A percentile compares a stretch with the other conserved stretches of the same genome.
These are phyloP conservation scores for Phalacrocorax aristotelis DNA, from an alignment of 2,113 vertebrate species.

Conservation along the genomic window DNA sequence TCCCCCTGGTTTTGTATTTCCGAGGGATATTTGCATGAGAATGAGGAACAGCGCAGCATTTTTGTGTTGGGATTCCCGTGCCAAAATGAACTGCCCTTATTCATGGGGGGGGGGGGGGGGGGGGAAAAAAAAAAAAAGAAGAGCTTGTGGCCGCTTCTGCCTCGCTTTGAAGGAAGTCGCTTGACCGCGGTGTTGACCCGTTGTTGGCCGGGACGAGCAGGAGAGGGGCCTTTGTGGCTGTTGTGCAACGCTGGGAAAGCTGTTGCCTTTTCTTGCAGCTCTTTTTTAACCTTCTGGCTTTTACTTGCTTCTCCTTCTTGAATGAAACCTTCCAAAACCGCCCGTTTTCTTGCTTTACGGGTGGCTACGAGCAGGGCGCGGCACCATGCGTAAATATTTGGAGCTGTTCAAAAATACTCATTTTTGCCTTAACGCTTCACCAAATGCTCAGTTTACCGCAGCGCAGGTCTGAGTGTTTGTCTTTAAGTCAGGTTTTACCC, in stretches of 20 bases:
- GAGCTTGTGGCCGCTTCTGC: neutral
- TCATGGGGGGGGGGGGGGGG: rapidly evolving
- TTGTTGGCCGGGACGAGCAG: neutral
- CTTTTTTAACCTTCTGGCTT: neutral
- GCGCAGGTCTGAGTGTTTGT: neutral
- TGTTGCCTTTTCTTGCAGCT: neutral
- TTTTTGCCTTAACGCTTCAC: neutral
- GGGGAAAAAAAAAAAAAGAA: neutral
- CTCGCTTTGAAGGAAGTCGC: rapidly evolving
- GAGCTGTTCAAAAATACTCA: rapidly evolving
- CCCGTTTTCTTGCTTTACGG: neutral
- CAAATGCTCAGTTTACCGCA: neutral
- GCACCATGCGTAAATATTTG: rapidly evolving
- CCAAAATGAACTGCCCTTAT: neutral
- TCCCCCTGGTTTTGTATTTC: neutral
- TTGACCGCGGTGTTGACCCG: neutral
- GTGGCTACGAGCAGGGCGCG: rapidly evolving
- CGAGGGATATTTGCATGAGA: neutral
- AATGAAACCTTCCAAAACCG: neutral
- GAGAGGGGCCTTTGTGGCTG: neutral
- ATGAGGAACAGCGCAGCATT: neutral
- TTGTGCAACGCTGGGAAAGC: neutral
- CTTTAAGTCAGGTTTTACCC: neutral
- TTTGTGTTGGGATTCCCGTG: neutral
- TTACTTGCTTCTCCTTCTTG: neutral